Conservation (phyloP, 2,113 vertebrate genomes). For the Gymnobelideus leadbeateri region DNA sequence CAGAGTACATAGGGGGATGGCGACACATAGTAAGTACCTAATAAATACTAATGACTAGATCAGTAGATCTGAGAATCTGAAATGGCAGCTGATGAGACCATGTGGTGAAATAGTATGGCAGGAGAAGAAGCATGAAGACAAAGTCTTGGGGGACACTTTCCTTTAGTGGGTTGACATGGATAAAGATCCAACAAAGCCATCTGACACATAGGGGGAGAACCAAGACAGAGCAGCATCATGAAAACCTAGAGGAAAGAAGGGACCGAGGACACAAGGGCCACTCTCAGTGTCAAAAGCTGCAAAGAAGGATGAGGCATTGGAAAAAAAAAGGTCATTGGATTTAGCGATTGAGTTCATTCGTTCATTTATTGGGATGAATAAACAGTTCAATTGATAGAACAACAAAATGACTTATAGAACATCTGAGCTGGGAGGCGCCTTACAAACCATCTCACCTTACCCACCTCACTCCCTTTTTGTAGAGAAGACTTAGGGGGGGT, state of each 20-base stretch:
- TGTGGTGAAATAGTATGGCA: too few species aligned
- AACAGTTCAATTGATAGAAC: not conserved
- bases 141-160: too few species aligned
- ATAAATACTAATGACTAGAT: too few species aligned
- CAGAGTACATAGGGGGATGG: too few species aligned
- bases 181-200: not conserved
- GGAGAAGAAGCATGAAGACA: too few species aligned
- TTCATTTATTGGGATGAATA: not conserved
- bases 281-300: not conserved
- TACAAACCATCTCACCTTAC: not conserved
- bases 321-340: not conserved
- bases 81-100: too few species aligned
- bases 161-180: too few species aligned
- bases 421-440: not conserved
- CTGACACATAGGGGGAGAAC: not conserved
- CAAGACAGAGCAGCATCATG: not conserved
- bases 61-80: too few species aligned
- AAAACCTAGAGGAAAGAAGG: not conserved
- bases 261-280: not conserved
- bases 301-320: too few species aligned
- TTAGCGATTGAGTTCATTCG: not conserved
- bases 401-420: too few species aligned
- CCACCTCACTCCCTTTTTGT: not conserved
- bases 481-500: not conserved
- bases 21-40: too few species aligned